Conservation (phyloP, 2,797 vertebrate species). For the Hippocampus kuda region DNA sequence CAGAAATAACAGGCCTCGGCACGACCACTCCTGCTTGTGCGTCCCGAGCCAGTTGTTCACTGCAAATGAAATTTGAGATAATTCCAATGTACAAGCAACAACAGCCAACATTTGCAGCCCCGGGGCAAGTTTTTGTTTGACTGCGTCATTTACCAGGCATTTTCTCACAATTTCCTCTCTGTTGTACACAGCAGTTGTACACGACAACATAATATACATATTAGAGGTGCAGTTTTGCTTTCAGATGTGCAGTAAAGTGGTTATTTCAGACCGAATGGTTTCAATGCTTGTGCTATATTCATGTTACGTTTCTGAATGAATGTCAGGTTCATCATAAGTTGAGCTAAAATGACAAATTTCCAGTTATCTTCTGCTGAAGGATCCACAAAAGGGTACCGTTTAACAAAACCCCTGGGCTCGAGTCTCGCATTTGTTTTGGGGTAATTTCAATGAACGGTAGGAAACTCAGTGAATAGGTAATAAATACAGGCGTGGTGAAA, state of each 20-base stretch:
- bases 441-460: too few species aligned
- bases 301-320: neutral
- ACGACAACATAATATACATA: neutral
- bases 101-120: neutral
- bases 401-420: too few species aligned
- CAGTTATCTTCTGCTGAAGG: too few species aligned
- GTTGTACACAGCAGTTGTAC: neutral
- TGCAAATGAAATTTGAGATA: constrained; percentile 17
- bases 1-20: constrained; percentile 26
- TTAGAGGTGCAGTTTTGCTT: neutral
- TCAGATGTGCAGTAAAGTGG: neutral
- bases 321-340: neutral
- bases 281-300: neutral
- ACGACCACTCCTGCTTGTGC: constrained; percentile 12
- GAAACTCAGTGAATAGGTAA: too few species aligned
- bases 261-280: neutral
- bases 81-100: neutral
- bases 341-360: neutral
- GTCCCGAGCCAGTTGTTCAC: neutral
- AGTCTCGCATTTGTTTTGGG: too few species aligned
- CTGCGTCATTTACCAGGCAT: neutral
- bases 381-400: too few species aligned
- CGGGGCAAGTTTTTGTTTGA: neutral
- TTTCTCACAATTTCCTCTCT: neutral
- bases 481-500: too few species aligned